Evolutionary conservation across 2,888 invertebrate genomes (phyloP).

Genomic region (Aradus depressus): DNA sequence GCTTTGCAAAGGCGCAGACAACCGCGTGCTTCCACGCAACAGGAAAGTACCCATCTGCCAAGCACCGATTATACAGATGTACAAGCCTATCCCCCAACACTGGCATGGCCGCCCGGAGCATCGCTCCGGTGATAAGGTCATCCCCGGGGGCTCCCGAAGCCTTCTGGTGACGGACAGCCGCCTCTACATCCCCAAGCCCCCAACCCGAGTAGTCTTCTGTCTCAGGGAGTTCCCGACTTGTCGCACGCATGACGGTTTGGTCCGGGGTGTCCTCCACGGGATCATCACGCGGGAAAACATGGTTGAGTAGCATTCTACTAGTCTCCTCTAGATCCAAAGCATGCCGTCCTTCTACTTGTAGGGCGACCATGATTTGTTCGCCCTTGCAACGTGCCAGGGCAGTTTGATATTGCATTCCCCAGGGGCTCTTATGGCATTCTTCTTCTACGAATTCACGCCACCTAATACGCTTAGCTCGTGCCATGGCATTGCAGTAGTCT

Average conservation of each 20-base stretch:
- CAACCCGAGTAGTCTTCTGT: not conserved
- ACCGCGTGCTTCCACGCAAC: not conserved
- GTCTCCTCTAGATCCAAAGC: too few species aligned
- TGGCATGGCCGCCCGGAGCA: not conserved
- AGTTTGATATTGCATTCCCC: too few species aligned
- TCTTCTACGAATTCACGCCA: conserved; percentile 2
- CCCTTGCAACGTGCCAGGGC: too few species aligned
- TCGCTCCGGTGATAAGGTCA: not conserved
- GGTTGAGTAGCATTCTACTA: too few species aligned
- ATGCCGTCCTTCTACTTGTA: too few species aligned
- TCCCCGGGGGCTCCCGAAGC: not conserved
- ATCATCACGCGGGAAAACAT: too few species aligned
- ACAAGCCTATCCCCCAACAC: not conserved
- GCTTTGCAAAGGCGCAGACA: too few species aligned
- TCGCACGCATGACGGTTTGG: too few species aligned
- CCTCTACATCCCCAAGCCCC: not conserved
- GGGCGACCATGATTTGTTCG: too few species aligned
- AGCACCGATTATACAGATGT: not conserved
- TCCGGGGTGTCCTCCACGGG: too few species aligned
- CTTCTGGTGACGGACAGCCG: not conserved
- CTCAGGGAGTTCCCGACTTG: too few species aligned
- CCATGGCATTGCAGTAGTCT: too few species aligned
- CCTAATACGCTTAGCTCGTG: not conserved
- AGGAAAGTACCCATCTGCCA: not conserved
- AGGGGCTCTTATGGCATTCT: not conserved